phyloP scores from a whole-genome alignment of 2,888 invertebrate species.

The Cataglyphis livida region DNA sequence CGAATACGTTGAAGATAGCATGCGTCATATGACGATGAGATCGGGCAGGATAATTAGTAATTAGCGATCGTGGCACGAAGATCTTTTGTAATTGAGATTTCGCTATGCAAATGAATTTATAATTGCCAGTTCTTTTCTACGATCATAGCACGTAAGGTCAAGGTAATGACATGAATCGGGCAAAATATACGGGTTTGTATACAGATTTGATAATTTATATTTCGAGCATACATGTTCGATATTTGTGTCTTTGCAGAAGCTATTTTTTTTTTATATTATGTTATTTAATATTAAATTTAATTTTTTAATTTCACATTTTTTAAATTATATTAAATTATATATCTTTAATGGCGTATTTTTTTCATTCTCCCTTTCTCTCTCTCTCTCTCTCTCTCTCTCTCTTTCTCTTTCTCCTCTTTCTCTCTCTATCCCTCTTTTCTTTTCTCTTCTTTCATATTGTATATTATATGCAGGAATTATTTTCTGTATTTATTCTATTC shows the following conservation, averaged over 20 bases:
- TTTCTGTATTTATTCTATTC: neutral
- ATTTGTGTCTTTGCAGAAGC: neutral
- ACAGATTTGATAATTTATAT: neutral
- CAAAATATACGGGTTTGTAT: neutral
- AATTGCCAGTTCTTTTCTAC: neutral
- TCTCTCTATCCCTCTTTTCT: no score
- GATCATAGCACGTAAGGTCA: neutral
- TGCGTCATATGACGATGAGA: conserved; percentile 6
- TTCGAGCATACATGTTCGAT: neutral
- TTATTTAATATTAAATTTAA: neutral
- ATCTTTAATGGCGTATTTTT: neutral
- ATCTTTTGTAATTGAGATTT: conserved; percentile 14
- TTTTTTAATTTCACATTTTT: no score
- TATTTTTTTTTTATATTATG: neutral
- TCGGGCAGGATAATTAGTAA: conserved; percentile 34
- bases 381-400: no score
- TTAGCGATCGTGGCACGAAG: conserved; percentile 2
- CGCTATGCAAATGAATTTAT: conserved; percentile 31
- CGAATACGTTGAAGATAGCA: conserved; percentile 16
- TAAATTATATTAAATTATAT: no score
- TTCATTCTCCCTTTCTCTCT: no score
- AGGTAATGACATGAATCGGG: neutral
- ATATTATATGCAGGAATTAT: neutral
- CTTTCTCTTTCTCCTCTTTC: no score
- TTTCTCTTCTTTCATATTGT: no score